A percentile compares a stretch with the other conserved stretches of the same genome.
phyloP scores from a whole-genome alignment of 2,888 invertebrate genomes.

The Drosophila differens region DNA sequence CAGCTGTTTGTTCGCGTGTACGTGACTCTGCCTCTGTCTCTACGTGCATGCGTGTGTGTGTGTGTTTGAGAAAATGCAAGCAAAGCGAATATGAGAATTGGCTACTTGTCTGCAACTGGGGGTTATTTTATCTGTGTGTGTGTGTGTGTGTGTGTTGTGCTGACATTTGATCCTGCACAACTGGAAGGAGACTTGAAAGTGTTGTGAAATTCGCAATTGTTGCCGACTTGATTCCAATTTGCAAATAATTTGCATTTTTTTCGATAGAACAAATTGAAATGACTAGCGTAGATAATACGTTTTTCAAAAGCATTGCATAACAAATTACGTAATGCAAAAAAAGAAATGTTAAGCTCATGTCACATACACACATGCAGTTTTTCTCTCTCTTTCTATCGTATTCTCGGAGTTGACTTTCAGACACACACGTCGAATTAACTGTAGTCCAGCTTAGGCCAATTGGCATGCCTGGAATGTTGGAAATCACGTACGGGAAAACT shows the following conservation, averaged over 20 bases:
- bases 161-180: constrained; percentile 56
- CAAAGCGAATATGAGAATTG: constrained; percentile 50
- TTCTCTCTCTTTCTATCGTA: background rate
- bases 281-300: background rate
- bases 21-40: constrained; percentile 9
- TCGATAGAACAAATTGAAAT: background rate
- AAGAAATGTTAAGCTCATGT: background rate
- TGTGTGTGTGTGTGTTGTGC: constrained; percentile 8
- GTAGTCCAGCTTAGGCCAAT: background rate
- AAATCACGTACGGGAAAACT: constrained; percentile 4
- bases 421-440: background rate
- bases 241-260: background rate
- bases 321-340: background rate
- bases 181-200: background rate
- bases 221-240: background rate
- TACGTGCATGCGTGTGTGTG: constrained; percentile 3
- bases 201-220: background rate
- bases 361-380: background rate
- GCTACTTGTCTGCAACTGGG: constrained; percentile 17
- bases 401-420: background rate
- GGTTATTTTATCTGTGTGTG: constrained; percentile 26
- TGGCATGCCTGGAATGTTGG: background rate
- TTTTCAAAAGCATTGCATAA: background rate
- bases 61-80: constrained; percentile 50
- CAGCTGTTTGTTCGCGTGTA: constrained; percentile 40